Conservation (phyloP, 53 echinoderm and acorn worm species). For the Zoroaster sp. region DNA sequence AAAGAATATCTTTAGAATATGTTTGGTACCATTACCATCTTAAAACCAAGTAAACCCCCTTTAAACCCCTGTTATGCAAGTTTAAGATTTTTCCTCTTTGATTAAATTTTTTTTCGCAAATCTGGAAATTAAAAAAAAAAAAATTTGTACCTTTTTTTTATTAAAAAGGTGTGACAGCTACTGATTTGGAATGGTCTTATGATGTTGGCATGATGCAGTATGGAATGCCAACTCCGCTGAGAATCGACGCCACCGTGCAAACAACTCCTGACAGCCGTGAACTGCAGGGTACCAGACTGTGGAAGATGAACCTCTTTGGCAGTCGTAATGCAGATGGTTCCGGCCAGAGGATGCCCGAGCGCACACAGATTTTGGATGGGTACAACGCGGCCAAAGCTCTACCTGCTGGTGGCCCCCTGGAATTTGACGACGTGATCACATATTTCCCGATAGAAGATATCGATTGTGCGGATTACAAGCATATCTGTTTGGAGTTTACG, state of each 20-base stretch:
- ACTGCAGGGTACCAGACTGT: conserved; percentile 71
- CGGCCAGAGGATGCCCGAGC: conserved; percentile 61
- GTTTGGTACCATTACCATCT: too few species aligned
- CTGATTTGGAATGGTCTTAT: conserved; percentile 58
- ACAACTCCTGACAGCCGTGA: conserved; percentile 73
- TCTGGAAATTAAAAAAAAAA: too few species aligned
- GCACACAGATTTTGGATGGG: conserved; percentile 75
- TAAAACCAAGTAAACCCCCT: too few species aligned
- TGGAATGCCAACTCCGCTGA: conserved; percentile 71
- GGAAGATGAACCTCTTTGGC: conserved; percentile 82
- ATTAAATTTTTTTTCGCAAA: too few species aligned
- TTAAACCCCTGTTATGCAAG: too few species aligned
- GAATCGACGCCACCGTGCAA: conserved; percentile 65
- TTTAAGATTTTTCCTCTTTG: too few species aligned
- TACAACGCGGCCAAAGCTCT: conserved; percentile 68
- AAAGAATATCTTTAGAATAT: too few species aligned
- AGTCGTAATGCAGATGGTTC: conserved; percentile 67
- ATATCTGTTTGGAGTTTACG: conserved; percentile 83
- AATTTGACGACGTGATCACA: conserved; percentile 65
- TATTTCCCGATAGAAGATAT: conserved; percentile 70
- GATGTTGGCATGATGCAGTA: conserved; percentile 64
- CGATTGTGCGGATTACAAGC: conserved; percentile 73
- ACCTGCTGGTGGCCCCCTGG: conserved; percentile 66
- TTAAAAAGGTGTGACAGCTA: conserved; percentile 55
- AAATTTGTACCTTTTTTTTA: too few species aligned